Evolutionary conservation across 2,113 vertebrate species (phyloP).

Genomic region (Dasyurus viverrinus): DNA sequence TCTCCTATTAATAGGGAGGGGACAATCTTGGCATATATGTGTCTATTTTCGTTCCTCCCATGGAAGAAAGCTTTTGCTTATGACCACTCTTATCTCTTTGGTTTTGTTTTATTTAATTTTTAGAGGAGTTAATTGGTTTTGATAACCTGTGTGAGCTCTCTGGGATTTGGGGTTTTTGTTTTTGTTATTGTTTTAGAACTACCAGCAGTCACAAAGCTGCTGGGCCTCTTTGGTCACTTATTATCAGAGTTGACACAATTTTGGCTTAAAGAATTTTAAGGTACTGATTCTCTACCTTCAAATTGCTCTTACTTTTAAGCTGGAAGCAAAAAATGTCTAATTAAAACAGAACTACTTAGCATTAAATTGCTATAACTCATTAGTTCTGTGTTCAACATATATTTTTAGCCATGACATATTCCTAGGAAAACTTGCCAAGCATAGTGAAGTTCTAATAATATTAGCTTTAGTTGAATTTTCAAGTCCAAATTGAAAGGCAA

Average conservation of each 20-base stretch:
- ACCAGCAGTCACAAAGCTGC: no score
- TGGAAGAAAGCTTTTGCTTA: no score
- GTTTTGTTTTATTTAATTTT: no score
- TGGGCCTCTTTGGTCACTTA: no score
- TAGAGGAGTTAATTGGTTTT: no score
- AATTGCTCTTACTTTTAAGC: slow-evolving; percentile 37
- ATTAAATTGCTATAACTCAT: slow-evolving; percentile 57
- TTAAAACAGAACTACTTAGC: slow-evolving; percentile 51
- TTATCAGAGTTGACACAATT: neutral
- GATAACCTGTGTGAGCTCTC: no score
- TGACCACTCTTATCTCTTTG: no score
- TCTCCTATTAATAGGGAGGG: no score
- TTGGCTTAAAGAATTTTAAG: neutral
- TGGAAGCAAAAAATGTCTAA: slow-evolving; percentile 55
- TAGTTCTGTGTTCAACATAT: slow-evolving; percentile 52
- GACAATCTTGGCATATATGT: no score
- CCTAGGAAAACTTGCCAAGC: slow-evolving; percentile 44
- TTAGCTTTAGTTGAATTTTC: slow-evolving; percentile 6
- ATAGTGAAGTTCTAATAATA: slow-evolving; percentile 37
- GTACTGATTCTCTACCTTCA: slow-evolving; percentile 20
- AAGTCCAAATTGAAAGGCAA: slow-evolving; percentile 17
- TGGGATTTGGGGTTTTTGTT: no score
- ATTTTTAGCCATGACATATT: slow-evolving; percentile 67
- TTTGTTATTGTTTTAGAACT: no score
- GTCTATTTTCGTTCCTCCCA: no score